Percentiles rank a stretch among this genome's conserved stretches.
Evolutionary conservation across 2,888 invertebrate genomes (phyloP).

Genomic region (Cynaeus angustus): DNA sequence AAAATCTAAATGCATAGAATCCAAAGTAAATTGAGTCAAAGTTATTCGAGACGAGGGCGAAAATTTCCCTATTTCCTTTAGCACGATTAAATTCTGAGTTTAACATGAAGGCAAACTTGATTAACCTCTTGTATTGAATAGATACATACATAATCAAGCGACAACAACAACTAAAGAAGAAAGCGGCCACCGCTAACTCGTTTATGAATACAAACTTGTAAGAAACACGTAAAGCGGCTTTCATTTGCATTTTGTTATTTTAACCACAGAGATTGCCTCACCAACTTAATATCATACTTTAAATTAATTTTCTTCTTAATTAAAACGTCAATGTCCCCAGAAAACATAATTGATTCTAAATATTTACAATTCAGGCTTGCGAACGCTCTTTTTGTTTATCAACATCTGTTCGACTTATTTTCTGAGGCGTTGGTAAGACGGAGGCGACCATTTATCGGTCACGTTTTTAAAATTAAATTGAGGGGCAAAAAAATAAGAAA

Average conservation of each 20-base stretch:
- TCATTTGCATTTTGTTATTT: conserved; percentile 63
- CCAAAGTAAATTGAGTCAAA: conserved; percentile 17
- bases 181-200: conserved; percentile 58
- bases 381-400: conserved; percentile 21
- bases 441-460: too few species aligned
- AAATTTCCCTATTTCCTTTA: conserved; percentile 34
- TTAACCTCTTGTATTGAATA: conserved; percentile 59
- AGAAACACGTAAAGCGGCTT: conserved; percentile 60
- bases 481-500: too few species aligned
- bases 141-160: conserved; percentile 60
- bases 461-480: too few species aligned
- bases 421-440: neutral
- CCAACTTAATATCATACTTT: conserved; percentile 49
- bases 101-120: conserved; percentile 57
- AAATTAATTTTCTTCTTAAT: conserved; percentile 48
- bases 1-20: conserved; percentile 15
- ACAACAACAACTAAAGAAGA: conserved; percentile 54
- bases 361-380: conserved; percentile 34
- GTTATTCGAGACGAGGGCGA: conserved; percentile 27
- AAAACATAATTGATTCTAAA: conserved; percentile 38
- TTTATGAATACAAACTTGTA: conserved; percentile 62
- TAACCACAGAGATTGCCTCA: conserved; percentile 58
- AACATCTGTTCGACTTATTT: conserved; percentile 32
- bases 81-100: conserved; percentile 50
- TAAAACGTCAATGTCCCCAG: conserved; percentile 35